phyloP scores from a whole-genome alignment of 2,797 vertebrate species.

The Carapus acus region DNA sequence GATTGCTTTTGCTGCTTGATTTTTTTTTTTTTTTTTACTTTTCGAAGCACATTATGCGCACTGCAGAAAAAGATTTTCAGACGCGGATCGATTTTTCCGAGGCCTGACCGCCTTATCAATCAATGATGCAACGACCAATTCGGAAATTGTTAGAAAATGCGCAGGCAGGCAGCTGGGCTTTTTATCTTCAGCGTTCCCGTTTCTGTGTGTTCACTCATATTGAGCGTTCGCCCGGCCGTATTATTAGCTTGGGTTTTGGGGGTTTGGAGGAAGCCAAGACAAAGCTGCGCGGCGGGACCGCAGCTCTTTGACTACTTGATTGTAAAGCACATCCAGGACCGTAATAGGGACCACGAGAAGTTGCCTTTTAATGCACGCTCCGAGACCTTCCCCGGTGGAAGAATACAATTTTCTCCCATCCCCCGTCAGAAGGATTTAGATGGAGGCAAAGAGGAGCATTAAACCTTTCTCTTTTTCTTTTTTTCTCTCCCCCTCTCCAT shows the following conservation, averaged over 20 bases:
- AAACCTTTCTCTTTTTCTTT: no score
- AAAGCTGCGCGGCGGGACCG: neutral
- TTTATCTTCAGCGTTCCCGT: neutral
- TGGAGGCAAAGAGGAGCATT: slow-evolving; percentile 10
- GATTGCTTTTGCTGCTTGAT: slow-evolving; percentile 51
- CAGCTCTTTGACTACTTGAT: slow-evolving; percentile 2
- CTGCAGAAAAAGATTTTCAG: slow-evolving; percentile 8
- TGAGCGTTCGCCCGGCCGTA: neutral
- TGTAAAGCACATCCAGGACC: slow-evolving; percentile 7
- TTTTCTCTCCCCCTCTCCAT: slow-evolving; percentile 31
- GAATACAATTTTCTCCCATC: slow-evolving; percentile 43
- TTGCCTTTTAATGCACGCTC: slow-evolving; percentile 35
- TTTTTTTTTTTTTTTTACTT: slow-evolving; percentile 35
- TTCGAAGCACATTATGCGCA: slow-evolving; percentile 38
- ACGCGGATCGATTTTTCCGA: neutral
- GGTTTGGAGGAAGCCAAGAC: neutral
- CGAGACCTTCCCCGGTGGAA: slow-evolving; percentile 43
- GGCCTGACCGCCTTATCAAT: neutral
- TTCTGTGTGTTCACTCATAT: neutral
- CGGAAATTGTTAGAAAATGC: no score
- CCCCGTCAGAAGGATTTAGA: slow-evolving; percentile 5
- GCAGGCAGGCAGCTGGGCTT: no score
- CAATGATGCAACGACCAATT: neutral
- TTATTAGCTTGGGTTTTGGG: slow-evolving; percentile 1
- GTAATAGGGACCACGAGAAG: slow-evolving; percentile 11